phyloP scores from a whole-genome alignment of 2,113 vertebrate species.

The Pan paniscus region DNA sequence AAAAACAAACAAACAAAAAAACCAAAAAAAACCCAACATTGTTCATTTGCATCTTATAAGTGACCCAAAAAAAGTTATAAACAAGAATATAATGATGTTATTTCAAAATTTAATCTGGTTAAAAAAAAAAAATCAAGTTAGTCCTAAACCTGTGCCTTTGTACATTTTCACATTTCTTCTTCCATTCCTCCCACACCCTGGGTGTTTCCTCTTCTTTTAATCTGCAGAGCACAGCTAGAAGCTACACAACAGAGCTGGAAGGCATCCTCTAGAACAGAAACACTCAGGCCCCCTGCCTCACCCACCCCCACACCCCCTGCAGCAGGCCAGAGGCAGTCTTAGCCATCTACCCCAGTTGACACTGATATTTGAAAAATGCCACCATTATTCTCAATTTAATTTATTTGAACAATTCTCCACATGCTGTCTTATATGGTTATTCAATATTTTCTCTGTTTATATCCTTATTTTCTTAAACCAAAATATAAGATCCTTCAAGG shows the following conservation, averaged over 20 bases:
- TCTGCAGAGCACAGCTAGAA: not conserved
- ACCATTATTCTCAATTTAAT: not conserved
- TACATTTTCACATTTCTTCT: not conserved
- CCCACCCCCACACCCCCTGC: not conserved
- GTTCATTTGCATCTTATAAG: not conserved
- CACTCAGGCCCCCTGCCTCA: not conserved
- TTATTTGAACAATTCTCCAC: not conserved
- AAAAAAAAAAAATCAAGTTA: not conserved
- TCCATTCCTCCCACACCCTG: not conserved
- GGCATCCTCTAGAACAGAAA: not conserved
- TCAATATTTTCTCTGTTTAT: not conserved
- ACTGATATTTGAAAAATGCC: not conserved
- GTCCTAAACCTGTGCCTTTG: not conserved
- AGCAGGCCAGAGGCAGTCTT: not conserved
- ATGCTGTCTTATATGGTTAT: not conserved
- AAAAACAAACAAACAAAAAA: not conserved
- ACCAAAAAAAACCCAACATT: not conserved
- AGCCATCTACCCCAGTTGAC: not conserved
- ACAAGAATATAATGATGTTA: not conserved
- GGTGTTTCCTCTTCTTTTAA: not conserved
- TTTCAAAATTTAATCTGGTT: not conserved
- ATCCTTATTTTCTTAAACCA: slow-evolving; percentile 3
- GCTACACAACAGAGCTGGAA: too few relatives aligned
- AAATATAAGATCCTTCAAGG: not conserved
- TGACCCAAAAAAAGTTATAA: not conserved